Conservation (phyloP, 2,797 vertebrate species). For the Balearica regulorum region DNA sequence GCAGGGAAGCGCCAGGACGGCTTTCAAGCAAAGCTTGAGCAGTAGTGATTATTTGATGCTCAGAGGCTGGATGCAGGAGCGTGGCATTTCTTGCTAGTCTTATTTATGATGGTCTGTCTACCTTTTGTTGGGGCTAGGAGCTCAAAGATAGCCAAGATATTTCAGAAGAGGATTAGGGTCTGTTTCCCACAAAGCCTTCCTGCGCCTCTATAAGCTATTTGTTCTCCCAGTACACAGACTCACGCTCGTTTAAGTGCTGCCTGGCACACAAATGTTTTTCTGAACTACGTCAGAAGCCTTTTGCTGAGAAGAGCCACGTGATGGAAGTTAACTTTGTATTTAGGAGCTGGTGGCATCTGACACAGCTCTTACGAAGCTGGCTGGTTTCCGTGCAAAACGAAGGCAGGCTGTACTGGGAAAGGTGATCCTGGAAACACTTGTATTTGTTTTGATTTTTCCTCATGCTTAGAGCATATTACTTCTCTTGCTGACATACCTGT, state of each 20-base stretch:
- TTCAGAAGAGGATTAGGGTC: neutral
- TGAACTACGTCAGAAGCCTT: neutral
- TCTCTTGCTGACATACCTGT: neutral
- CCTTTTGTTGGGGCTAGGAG: neutral
- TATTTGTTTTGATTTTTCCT: neutral
- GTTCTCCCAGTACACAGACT: neutral
- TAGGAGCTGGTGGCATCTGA: neutral
- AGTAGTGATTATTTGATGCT: neutral
- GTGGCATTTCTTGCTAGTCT: neutral
- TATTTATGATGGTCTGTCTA: neutral
- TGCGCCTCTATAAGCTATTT: neutral
- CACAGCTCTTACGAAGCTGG: neutral
- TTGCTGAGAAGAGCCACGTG: neutral
- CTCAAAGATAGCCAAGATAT: neutral
- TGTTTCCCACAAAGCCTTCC: neutral
- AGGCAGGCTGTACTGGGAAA: neutral
- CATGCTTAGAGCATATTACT: neutral
- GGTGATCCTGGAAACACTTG: neutral
- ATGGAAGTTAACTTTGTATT: neutral
- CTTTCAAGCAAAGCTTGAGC: neutral
- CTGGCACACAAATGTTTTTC: neutral
- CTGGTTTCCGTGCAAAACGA: neutral
- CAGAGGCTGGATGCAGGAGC: neutral
- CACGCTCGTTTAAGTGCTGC: neutral
- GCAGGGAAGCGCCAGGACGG: neutral